phyloP scores from a whole-genome alignment of 2,113 vertebrate genomes.

The Pavo muticus region DNA sequence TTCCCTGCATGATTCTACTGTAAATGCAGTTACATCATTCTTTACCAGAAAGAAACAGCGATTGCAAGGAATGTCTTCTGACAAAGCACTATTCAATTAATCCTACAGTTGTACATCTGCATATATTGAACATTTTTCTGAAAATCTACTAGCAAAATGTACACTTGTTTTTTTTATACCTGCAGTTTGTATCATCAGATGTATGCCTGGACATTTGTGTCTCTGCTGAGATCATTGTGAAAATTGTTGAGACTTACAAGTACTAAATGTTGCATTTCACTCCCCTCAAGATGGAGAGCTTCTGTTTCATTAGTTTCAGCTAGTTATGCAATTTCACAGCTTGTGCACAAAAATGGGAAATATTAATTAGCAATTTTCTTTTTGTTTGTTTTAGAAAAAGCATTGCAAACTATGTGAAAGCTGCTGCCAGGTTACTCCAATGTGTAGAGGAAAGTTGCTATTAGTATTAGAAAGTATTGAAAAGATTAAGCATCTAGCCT shows the following conservation, averaged over 20 bases:
- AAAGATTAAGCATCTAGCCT: slow-evolving; percentile 63
- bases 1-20: neutral
- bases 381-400: slow-evolving; percentile 61
- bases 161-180: neutral
- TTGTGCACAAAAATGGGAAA: slow-evolving; percentile 67
- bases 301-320: slow-evolving; percentile 55
- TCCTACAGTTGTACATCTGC: neutral
- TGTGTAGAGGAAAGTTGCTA: neutral
- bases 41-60: neutral
- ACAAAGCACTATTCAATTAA: neutral
- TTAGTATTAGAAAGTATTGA: slow-evolving; percentile 50
- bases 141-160: neutral
- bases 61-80: neutral
- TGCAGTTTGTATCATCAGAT: neutral
- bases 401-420: slow-evolving; percentile 51
- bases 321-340: slow-evolving; percentile 67
- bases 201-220: neutral
- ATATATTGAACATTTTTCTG: neutral
- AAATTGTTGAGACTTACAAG: slow-evolving; percentile 1
- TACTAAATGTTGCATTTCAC: slow-evolving; percentile 6
- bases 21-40: neutral
- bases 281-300: neutral
- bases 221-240: slow-evolving; percentile 30
- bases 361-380: slow-evolving; percentile 76
- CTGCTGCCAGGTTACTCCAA: slow-evolving; percentile 37